Evolutionary conservation across 2,113 vertebrate genomes (phyloP).

Genomic region (Philantomba maxwellii): DNA sequence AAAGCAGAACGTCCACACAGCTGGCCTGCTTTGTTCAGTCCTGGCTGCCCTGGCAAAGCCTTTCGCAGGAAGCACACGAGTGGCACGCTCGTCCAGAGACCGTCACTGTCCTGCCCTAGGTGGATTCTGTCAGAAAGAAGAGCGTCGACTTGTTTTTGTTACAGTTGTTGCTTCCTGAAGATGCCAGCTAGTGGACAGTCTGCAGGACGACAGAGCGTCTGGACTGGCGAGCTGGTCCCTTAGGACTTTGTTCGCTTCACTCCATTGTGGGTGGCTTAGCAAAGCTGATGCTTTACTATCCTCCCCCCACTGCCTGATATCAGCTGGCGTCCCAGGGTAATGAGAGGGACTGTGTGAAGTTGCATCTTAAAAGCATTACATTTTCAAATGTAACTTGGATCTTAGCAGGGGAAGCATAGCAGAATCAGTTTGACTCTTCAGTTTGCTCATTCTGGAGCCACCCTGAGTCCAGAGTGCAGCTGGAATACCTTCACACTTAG

Average conservation of each 20-base stretch:
- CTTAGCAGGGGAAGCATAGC: not conserved
- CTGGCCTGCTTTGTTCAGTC: not conserved
- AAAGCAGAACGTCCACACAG: not conserved
- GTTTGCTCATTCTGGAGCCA: not conserved
- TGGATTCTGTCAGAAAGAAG: not conserved
- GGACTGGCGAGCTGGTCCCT: not conserved
- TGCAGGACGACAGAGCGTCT: not conserved
- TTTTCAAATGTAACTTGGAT: not conserved
- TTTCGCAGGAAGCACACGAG: not conserved
- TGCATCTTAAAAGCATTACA: not conserved
- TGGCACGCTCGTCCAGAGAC: not conserved
- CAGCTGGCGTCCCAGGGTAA: not conserved
- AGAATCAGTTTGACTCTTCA: not conserved
- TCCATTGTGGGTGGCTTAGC: not conserved
- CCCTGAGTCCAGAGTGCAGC: accelerated
- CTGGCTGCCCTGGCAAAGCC: not conserved
- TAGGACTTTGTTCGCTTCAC: not conserved
- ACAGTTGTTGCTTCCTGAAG: not conserved
- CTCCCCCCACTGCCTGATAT: accelerated
- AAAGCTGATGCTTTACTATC: not conserved
- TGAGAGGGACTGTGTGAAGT: not conserved
- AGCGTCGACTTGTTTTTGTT: not conserved
- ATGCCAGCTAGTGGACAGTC: not conserved
- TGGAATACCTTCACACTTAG: not conserved
- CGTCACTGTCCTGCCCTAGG: not conserved